phyloP scores from a whole-genome alignment of 2,113 vertebrate genomes.

The Chionis minor region DNA sequence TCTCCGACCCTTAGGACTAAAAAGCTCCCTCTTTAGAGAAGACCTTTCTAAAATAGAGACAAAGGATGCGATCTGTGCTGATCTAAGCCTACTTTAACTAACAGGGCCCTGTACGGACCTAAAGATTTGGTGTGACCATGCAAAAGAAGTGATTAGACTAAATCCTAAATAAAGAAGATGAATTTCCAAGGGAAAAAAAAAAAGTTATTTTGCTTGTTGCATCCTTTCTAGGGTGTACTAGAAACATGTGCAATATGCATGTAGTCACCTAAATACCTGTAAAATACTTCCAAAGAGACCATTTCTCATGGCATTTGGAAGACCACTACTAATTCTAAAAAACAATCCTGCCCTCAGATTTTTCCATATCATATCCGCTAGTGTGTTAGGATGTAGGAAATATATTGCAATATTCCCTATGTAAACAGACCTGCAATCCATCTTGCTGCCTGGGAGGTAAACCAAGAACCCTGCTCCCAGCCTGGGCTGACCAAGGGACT shows the following conservation, averaged over 20 bases:
- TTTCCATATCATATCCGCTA: neutral
- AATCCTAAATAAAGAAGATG: neutral
- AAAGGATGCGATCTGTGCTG: fast-evolving
- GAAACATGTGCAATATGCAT: neutral
- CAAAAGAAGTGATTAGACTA: neutral
- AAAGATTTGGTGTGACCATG: neutral
- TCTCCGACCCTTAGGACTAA: neutral
- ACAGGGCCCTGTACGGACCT: neutral
- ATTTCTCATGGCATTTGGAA: neutral
- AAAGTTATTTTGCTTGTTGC: neutral
- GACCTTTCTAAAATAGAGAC: neutral
- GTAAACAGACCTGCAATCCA: neutral
- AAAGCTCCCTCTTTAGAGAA: neutral
- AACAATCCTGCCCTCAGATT: neutral
- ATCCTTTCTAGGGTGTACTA: neutral
- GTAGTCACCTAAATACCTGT: neutral
- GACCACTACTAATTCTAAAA: neutral
- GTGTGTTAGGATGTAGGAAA: neutral
- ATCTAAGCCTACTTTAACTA: neutral
- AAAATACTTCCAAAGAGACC: neutral
- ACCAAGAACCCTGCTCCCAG: neutral
- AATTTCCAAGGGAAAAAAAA: neutral
- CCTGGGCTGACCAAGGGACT: neutral
- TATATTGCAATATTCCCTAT: neutral
- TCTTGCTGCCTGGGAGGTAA: neutral